Conservation (phyloP, 2,797 vertebrate genomes). For the Acanthiza pusilla region DNA sequence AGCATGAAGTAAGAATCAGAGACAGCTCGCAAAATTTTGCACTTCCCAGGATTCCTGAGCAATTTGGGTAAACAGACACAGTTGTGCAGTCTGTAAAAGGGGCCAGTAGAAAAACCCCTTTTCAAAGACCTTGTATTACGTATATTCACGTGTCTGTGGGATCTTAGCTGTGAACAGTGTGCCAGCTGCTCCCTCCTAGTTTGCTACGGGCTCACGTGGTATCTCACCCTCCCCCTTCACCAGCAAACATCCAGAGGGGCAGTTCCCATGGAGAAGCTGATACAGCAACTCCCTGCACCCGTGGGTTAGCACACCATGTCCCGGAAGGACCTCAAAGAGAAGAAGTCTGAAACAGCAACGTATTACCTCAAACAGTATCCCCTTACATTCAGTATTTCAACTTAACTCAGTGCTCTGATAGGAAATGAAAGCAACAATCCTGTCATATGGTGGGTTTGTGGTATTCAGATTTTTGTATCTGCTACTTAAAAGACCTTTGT, state of each 20-base stretch:
- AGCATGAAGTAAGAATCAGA: not conserved
- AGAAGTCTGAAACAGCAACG: not conserved
- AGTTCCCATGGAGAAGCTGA: not conserved
- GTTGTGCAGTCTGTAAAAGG: not conserved
- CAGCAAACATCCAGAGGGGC: not conserved
- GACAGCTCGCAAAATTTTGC: not conserved
- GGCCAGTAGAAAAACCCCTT: not conserved
- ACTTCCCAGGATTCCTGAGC: not conserved
- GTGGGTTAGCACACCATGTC: fast-evolving
- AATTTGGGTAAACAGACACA: not conserved
- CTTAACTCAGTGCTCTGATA: fast-evolving
- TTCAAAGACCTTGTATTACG: not conserved
- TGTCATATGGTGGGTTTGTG: not conserved
- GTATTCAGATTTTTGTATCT: not conserved
- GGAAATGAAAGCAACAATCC: not conserved
- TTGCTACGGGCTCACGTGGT: fast-evolving
- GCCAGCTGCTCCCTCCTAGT: not conserved
- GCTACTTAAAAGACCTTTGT: not conserved
- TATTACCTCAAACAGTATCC: not conserved
- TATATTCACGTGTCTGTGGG: fast-evolving
- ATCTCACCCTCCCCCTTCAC: not conserved
- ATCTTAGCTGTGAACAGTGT: not conserved
- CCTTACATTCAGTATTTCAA: not conserved
- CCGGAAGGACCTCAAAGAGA: not conserved
- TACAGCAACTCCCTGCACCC: fast-evolving